These are phyloP conservation scores for Conchocele bisecta DNA, from an alignment of 2,888 invertebrate genomes.

Conservation along the genomic window DNA sequence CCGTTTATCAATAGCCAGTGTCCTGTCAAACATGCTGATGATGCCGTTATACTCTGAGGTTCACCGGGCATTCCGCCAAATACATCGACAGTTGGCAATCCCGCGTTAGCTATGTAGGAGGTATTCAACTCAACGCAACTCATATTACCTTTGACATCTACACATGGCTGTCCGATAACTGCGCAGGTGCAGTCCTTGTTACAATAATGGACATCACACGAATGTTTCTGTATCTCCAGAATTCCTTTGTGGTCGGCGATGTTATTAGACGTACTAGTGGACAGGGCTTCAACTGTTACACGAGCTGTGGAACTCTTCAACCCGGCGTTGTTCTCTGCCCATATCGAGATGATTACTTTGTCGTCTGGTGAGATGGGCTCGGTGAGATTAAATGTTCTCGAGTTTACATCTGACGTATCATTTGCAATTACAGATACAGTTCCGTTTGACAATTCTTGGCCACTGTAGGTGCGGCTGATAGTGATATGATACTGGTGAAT, in stretches of 20 bases:
- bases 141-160: not conserved
- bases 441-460: conserved; percentile 37
- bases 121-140: conserved; percentile 2
- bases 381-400: not conserved
- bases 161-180: conserved; percentile 54
- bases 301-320: conserved; percentile 33
- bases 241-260: conserved; percentile 2
- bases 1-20: conserved; percentile 33
- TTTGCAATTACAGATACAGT: no score
- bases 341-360: conserved; percentile 41
- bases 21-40: conserved; percentile 44
- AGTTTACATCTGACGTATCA: no score
- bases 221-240: conserved; percentile 46
- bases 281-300: conserved; percentile 25
- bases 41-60: conserved; percentile 4
- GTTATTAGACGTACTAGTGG: not conserved
- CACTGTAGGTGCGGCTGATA: conserved; percentile 42
- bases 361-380: conserved; percentile 20
- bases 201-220: conserved; percentile 51
- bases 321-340: conserved; percentile 52
- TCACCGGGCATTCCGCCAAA: not conserved
- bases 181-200: conserved; percentile 59
- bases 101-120: not conserved
- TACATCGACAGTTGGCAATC: not conserved
- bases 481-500: conserved; percentile 39